These are phyloP conservation scores for Scortum barcoo DNA, from an alignment of 2,113 vertebrate genomes.

Conservation along the genomic window DNA sequence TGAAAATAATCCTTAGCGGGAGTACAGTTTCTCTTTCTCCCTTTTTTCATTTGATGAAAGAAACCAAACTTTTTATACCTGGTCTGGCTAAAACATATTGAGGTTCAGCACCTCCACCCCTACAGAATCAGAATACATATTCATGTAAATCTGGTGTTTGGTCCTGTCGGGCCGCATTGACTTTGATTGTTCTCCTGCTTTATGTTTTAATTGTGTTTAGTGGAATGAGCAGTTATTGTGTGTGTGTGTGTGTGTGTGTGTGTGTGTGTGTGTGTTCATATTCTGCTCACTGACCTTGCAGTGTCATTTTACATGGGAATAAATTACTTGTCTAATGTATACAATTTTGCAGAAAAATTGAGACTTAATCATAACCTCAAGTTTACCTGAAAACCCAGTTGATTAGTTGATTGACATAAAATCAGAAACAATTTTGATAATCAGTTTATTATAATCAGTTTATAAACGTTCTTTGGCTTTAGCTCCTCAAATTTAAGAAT, in stretches of 20 bases:
- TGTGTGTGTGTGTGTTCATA: not conserved
- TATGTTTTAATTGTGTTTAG: not conserved
- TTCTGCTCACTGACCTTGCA: not conserved
- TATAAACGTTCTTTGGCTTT: not conserved
- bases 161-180: not conserved
- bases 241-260: not conserved
- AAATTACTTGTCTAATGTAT: not conserved
- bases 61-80: not conserved
- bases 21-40: not conserved
- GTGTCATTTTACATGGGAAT: not conserved
- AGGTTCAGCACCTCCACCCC: not conserved
- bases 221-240: too few relatives aligned
- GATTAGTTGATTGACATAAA: not conserved
- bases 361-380: not conserved
- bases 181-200: not conserved
- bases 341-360: not conserved
- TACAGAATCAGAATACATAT: not conserved
- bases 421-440: not conserved
- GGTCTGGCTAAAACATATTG: not conserved
- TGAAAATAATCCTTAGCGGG: not conserved
- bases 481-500: not conserved
- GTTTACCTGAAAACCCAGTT: not conserved
- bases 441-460: not conserved
- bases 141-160: not conserved
- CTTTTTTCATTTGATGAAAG: not conserved